Percentiles rank a stretch among this genome's conserved stretches.
Conservation (phyloP, 2,888 invertebrate genomes). For the Hyalella azteca region DNA sequence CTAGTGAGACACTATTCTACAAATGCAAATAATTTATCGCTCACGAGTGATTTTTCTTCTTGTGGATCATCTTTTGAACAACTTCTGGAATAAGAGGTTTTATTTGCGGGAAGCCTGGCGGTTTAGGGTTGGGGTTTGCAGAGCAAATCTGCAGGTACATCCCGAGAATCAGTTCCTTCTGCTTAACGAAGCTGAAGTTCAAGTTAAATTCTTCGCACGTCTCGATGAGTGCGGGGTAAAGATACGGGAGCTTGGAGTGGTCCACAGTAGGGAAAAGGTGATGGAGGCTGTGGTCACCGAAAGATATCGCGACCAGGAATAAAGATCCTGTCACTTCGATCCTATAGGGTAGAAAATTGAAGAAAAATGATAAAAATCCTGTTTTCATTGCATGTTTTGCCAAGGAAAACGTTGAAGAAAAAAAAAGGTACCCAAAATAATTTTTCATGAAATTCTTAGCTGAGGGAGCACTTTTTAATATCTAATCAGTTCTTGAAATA, state of each 20-base stretch:
- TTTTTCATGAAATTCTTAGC: too few species aligned
- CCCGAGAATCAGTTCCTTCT: slow-evolving; percentile 72
- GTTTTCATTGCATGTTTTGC: too few species aligned
- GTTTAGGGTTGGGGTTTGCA: slow-evolving; percentile 41
- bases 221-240: slow-evolving; percentile 71
- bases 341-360: too few species aligned
- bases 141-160: slow-evolving; percentile 70
- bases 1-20: too few species aligned
- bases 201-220: slow-evolving; percentile 73
- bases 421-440: too few species aligned
- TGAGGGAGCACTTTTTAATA: too few species aligned
- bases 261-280: slow-evolving; percentile 83
- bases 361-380: too few species aligned
- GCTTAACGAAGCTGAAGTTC: slow-evolving; percentile 63
- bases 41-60: too few species aligned
- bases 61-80: neutral
- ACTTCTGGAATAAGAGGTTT: neutral
- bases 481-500: too few species aligned
- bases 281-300: slow-evolving; percentile 80
- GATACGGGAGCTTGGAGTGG: slow-evolving; percentile 71
- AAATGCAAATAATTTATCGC: too few species aligned
- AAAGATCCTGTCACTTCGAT: slow-evolving; percentile 70
- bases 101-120: slow-evolving; percentile 18
- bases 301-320: slow-evolving; percentile 74
- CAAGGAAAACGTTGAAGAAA: too few species aligned